Evolutionary conservation across 2,888 invertebrate genomes (phyloP), one percentile per base, ranked within the genome.

Genomic region (Synergus japonicus): DNA sequence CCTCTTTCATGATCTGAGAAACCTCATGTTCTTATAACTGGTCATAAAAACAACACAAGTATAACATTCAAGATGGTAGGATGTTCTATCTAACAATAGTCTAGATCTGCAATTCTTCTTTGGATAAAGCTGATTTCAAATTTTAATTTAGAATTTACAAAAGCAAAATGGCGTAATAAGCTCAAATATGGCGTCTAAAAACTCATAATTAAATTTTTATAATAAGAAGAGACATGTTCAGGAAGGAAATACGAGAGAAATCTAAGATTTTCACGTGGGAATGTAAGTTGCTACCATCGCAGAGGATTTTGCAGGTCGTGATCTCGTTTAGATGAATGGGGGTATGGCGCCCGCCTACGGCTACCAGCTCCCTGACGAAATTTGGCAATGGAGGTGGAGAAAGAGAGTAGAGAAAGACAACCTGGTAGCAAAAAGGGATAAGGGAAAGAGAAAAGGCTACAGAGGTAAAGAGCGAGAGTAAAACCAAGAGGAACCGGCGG

Each of bases 321-420:
- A 86, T 87, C 85, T 87, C 83, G 85, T 84, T 85, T 83, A 83
- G 84, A 87, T 89, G 88, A 89, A 88, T 88, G 89, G 83, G 83
- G 84, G 81, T 83, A 86, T 83, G 85, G 82, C 84, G 84, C 84
- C 86, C 81, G 83, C 84, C 84, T 83, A 84, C 84, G 85, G 86
- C 86, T 67, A 67, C 67, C 67, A 67, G 41, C 22, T 37, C 29
- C 60, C 43, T 43, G 76, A 43, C 22, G 76, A 76, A 76, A 41
- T 60, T 43, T 44, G 58, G 43, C 41, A 22, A 13, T 22, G 60
- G 43, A 63, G 60, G 37, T 63, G 76, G 41, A 63, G 63, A 76
- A 76, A 22, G 60, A 43, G 44, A 43, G 77, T 29, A 65, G 77
- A 78, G 65, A 46, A 77, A 73, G 78, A 43, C 41, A 76, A 46